Base-by-base conservation (phyloP, 2,888 invertebrate genomes). In the Temnothorax unifasciatus region DNA sequence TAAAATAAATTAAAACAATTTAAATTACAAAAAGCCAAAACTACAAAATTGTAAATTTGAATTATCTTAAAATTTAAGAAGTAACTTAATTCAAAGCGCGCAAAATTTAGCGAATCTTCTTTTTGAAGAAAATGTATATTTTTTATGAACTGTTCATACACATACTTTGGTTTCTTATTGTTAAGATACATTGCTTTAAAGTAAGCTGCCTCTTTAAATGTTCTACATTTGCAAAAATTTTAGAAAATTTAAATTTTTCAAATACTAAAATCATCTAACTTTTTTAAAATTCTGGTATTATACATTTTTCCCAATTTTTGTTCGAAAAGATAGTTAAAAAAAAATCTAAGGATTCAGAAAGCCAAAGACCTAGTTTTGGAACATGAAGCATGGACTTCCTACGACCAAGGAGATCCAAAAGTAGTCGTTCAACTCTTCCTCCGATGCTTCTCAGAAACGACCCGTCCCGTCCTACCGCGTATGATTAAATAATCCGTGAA, bases 401-500 rank as follows among this genome's bases (percentile, higher is more conserved):
- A 9, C 8, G 15, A 50, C 21, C 34, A 38, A 1, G 8, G 9
- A 25, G 21, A 38, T 54, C 25, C 64, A n/a, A 29, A 29, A n/a
- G n/a, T 41, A 59, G 25, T 68, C 44, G 21, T n/a, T 44, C 54
- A 77, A 44, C 41, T 57, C 44, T 68, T 77, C 52, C 25, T 38
- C 61, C n/a, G 11, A 38, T 54, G 1, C 52, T 52, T 76, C 34
- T 50, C 13, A 9, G n/a, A 44, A 44, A 38, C n/a, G 21, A 44
- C n/a, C 18, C 25, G 18, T 9, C n/a, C n/a, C 25, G 18, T 41
- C 41, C n/a, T 44, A 25, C 54, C 54, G 41, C 15, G 38, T 54
- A 38, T 71, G 79, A 81, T 81, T 71, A 89, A 91, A 90, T 90
- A 90, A 92, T 88, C 90, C 91, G 88, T 92, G 82, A 92, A 91